Conservation (phyloP, 2,113 vertebrate genomes). For the Pristiophorus japonicus region DNA sequence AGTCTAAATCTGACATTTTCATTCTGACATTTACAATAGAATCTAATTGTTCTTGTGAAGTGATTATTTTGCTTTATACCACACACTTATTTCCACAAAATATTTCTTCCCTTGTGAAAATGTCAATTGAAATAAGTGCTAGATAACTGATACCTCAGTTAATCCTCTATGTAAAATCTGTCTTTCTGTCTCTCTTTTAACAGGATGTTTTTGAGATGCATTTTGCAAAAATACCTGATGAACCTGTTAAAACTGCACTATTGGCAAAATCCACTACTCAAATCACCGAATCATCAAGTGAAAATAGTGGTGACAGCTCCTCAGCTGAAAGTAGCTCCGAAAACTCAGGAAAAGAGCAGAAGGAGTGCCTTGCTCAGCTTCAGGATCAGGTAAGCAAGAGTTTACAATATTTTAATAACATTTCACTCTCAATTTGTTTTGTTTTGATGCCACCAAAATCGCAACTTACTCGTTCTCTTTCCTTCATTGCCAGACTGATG, state of each 20-base stretch:
- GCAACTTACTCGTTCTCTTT: background rate
- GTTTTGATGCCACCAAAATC: background rate
- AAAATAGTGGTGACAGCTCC: slow-evolving; percentile 59
- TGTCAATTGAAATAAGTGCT: background rate
- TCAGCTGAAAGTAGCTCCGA: slow-evolving; percentile 60
- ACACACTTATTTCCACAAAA: background rate
- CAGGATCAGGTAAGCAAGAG: slow-evolving; percentile 64
- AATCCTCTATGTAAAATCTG: background rate
- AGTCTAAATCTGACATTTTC: too few species aligned
- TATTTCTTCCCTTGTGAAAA: background rate
- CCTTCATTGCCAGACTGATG: background rate
- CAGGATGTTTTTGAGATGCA: slow-evolving; percentile 84
- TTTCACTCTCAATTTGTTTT: background rate
- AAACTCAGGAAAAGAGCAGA: slow-evolving; percentile 56
- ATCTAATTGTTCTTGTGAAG: too few species aligned
- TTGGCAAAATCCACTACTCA: slow-evolving; percentile 36
- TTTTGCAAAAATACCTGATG: slow-evolving; percentile 72
- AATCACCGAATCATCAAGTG: slow-evolving; percentile 46
- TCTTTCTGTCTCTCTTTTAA: background rate
- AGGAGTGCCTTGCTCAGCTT: slow-evolving; percentile 56
- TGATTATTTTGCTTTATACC: background rate
- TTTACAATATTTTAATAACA: background rate
- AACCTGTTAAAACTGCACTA: slow-evolving; percentile 46
- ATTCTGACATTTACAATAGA: too few species aligned
- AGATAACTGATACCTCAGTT: background rate